Evolutionary conservation across 2,888 invertebrate genomes (phyloP).

Genomic region (Andrena praecox): DNA sequence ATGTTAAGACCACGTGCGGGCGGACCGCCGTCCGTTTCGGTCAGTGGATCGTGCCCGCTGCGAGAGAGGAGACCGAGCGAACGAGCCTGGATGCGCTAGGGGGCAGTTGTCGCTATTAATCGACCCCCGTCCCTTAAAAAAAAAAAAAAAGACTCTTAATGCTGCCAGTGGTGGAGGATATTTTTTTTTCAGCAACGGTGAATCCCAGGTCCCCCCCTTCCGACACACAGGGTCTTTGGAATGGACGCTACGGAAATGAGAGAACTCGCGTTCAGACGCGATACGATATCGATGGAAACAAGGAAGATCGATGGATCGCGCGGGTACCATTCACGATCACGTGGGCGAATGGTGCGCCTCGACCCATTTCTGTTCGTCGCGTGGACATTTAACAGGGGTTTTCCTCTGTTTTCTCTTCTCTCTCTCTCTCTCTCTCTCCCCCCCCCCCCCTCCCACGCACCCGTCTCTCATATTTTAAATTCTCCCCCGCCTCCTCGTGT

Average conservation of each 20-base stretch:
- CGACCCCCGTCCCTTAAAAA: background rate
- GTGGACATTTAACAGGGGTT: background rate
- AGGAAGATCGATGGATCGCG: constrained; percentile 40
- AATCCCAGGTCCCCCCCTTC: constrained; percentile 16
- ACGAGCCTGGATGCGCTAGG: constrained; percentile 13
- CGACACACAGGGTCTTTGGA: constrained; percentile 33
- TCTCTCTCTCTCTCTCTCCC: no score
- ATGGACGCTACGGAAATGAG: constrained; percentile 30
- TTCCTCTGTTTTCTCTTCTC: background rate
- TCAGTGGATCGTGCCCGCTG: constrained; percentile 11
- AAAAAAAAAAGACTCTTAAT: constrained; percentile 14
- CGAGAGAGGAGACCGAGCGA: background rate
- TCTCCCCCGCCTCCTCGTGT: background rate
- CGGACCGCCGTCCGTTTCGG: constrained; percentile 10
- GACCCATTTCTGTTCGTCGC: background rate
- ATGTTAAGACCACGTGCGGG: background rate
- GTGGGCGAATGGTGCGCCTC: constrained; percentile 7
- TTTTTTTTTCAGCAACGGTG: constrained; percentile 58
- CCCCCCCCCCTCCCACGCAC: background rate
- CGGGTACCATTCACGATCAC: constrained; percentile 11
- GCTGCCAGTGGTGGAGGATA: constrained; percentile 54
- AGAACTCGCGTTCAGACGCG: constrained; percentile 28
- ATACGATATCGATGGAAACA: constrained; percentile 45
- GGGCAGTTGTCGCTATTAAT: constrained; percentile 3
- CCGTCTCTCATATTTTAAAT: background rate